These are phyloP conservation scores for Ptiloglossa arizonensis DNA, from an alignment of 1,140 invertebrate species.

Conservation along the genomic window DNA sequence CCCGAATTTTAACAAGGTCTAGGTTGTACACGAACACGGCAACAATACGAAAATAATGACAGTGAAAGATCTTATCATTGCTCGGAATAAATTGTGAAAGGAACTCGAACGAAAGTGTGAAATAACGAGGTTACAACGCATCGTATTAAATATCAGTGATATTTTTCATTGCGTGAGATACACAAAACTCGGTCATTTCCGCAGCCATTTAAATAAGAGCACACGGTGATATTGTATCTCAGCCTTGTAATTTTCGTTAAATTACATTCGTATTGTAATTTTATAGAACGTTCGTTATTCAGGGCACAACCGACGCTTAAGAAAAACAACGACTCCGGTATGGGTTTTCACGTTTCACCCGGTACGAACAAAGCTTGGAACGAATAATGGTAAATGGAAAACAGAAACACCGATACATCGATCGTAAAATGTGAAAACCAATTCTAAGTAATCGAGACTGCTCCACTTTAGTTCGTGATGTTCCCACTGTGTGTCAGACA, in stretches of 20 bases:
- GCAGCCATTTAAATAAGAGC: not conserved
- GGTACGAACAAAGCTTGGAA: too few relatives aligned
- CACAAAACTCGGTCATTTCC: not conserved
- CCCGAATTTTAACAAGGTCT: not conserved
- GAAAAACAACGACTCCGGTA: too few relatives aligned
- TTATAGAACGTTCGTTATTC: not conserved
- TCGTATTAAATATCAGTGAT: not conserved
- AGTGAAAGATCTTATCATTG: not conserved
- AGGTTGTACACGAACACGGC: not conserved
- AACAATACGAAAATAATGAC: not conserved
- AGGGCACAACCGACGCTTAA: too few relatives aligned
- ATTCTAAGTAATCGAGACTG: not conserved
- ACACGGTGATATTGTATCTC: not conserved
- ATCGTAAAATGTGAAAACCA: slow-evolving; percentile 3
- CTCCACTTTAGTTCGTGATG: not conserved
- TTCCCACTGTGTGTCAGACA: not conserved
- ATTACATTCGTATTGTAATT: not conserved
- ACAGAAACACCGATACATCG: not conserved
- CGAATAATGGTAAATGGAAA: not conserved
- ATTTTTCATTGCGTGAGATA: not conserved
- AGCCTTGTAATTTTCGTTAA: not conserved
- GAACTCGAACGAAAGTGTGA: not conserved
- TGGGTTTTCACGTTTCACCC: too few relatives aligned
- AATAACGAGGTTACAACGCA: slow-evolving; percentile 1
- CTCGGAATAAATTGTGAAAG: not conserved